A percentile compares a stretch with the other conserved stretches of the same genome.
These are phyloP conservation scores for Pogonocichla stellata DNA, from an alignment of 2,113 vertebrate genomes.

Conservation along the genomic window DNA sequence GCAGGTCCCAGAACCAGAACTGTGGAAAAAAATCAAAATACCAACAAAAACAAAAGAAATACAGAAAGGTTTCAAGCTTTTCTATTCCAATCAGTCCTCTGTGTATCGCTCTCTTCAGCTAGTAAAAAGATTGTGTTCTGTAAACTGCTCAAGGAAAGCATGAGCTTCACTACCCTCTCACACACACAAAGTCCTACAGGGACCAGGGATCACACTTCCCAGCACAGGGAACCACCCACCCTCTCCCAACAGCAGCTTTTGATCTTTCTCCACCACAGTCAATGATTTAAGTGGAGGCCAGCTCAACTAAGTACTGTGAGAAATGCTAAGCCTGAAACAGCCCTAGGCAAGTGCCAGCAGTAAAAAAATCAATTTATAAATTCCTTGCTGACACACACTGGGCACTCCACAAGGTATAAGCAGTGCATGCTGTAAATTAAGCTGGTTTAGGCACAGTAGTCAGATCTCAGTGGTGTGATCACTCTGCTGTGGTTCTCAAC, in stretches of 20 bases:
- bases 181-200: not conserved
- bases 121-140: not conserved
- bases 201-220: not conserved
- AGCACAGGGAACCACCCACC: not conserved
- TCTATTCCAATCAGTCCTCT: not conserved
- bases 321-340: not conserved
- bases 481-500: not conserved
- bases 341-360: not conserved
- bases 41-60: not conserved
- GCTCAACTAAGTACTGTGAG: not conserved
- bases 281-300: not conserved
- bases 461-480: not conserved
- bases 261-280: not conserved
- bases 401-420: not conserved
- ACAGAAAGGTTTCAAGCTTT: not conserved
- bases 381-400: not conserved
- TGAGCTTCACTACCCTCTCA: not conserved
- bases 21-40: not conserved
- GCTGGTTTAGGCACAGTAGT: not conserved
- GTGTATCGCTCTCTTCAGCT: not conserved
- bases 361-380: slow-evolving; percentile 2
- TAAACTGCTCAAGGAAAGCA: not conserved
- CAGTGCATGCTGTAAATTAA: not conserved
- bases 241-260: not conserved
- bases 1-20: not conserved